Evolutionary conservation across 2,888 invertebrate species (phyloP).

Genomic region (Sabellastarte sp.): DNA sequence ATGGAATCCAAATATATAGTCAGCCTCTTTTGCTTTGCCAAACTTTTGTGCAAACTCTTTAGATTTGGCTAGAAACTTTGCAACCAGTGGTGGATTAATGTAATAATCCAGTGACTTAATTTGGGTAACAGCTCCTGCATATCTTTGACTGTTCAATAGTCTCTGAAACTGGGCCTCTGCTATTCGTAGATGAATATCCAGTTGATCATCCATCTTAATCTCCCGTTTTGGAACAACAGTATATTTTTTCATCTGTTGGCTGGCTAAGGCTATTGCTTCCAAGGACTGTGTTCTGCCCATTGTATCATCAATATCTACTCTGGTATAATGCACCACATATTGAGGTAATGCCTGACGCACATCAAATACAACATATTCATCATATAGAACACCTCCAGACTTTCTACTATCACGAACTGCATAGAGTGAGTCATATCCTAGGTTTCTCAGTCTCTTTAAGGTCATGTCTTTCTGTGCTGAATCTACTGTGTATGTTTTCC

Average conservation of each 20-base stretch:
- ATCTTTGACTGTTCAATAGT: no score
- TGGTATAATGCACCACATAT: conserved; percentile 24
- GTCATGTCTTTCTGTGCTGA: conserved; percentile 8
- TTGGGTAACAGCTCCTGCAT: conserved; percentile 10
- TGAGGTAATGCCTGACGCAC: conserved; percentile 17
- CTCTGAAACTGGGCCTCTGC: conserved; percentile 22
- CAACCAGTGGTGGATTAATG: conserved; percentile 14
- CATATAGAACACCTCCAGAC: conserved; percentile 17
- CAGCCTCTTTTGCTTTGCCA: neutral
- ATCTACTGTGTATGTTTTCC: conserved; percentile 8
- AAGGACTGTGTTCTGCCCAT: conserved; percentile 30
- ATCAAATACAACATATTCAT: conserved; percentile 20
- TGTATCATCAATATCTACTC: conserved; percentile 12
- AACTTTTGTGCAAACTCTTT: conserved; percentile 9
- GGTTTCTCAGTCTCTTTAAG: neutral
- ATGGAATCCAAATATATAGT: conserved; percentile 19
- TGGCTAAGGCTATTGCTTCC: no score
- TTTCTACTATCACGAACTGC: conserved; percentile 11
- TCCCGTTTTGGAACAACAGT: neutral
- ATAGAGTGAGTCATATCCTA: conserved; percentile 18
- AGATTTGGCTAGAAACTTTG: conserved; percentile 7
- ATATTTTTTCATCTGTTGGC: conserved; percentile 35
- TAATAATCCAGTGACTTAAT: conserved; percentile 15
- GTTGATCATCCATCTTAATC: neutral
- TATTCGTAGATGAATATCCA: conserved; percentile 14